Evolutionary conservation across 2,888 invertebrate genomes (phyloP), one percentile per base, ranked within the genome.

Genomic region (Ceriagrion tenellum): DNA sequence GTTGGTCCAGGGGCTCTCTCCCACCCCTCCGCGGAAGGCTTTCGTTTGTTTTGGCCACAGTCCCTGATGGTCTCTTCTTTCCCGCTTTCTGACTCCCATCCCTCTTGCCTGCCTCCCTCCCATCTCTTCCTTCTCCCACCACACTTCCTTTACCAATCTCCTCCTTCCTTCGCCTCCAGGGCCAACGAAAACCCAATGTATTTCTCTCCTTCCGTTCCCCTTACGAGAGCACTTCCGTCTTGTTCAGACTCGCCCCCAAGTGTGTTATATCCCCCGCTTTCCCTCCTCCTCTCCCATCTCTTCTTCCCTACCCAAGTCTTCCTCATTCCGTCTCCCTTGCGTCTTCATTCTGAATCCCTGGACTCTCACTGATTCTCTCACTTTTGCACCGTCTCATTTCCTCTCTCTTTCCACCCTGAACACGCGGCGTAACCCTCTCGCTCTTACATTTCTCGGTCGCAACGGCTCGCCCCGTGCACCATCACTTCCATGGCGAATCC

Each of bases 221-320:
- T 81, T 35, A 81, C 30, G 30, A 81, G 30, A 35, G 81, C 81
- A 81, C 81, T 81, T 81, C 81, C 81, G 30, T 35, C 81, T 81
- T 81, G 81, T 81, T 81, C 81, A 81, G 81, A 81, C 81, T 81
- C 81, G 81, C 30, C 81, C 81, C 81, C 81, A 30, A 81, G 81
- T 35, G 81, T 81, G 30, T 81, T 81, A 81, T 35, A 35, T 81
- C 35, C 35, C 35, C 1, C 4, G 23, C 81, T 35, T 16, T 35
- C 35, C 81, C 81, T 13, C 35, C 69, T 26, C 12, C 69, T 26
- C 69, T 23, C 69, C 69, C 18, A 26, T 26, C 16, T 69, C 18
- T 20, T 12, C 20, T 69, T n/a, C 69, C 69, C 23, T 8, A 26
- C 47, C 47, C 47, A 8, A 47, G 47, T 69, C 69, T n/a, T 69